phyloP scores from a whole-genome alignment of 2,113 vertebrate genomes.

The Rhabdornis inornatus region DNA sequence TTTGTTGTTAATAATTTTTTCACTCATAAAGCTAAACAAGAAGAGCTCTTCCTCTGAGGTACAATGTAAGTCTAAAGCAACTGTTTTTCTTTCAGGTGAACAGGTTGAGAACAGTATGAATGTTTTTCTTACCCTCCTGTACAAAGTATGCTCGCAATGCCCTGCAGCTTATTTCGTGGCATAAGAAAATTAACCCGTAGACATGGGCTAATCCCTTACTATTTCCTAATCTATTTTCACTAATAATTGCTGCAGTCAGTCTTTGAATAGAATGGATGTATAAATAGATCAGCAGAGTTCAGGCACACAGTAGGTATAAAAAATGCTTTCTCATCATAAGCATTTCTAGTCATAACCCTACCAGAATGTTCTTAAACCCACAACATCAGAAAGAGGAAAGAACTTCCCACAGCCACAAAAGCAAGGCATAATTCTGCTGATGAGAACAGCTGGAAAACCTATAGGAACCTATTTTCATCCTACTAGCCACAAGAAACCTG shows the following conservation, averaged over 20 bases:
- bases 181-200: neutral
- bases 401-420: neutral
- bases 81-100: neutral
- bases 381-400: neutral
- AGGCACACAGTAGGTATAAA: neutral
- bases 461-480: neutral
- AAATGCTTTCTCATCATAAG: neutral
- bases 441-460: neutral
- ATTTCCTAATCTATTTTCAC: neutral
- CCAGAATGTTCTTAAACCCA: neutral
- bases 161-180: neutral
- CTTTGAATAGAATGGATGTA: neutral
- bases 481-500: neutral
- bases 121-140: neutral
- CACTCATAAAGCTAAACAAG: neutral
- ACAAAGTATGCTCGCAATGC: neutral
- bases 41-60: neutral
- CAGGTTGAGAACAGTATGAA: neutral
- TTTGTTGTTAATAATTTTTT: neutral
- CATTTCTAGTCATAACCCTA: neutral
- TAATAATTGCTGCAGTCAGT: neutral
- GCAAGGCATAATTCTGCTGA: neutral
- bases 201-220: neutral
- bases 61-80: neutral
- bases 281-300: neutral